Evolutionary conservation across 23 tunicate genomes (phyloP).

Genomic region (Ciona savignyi): DNA sequence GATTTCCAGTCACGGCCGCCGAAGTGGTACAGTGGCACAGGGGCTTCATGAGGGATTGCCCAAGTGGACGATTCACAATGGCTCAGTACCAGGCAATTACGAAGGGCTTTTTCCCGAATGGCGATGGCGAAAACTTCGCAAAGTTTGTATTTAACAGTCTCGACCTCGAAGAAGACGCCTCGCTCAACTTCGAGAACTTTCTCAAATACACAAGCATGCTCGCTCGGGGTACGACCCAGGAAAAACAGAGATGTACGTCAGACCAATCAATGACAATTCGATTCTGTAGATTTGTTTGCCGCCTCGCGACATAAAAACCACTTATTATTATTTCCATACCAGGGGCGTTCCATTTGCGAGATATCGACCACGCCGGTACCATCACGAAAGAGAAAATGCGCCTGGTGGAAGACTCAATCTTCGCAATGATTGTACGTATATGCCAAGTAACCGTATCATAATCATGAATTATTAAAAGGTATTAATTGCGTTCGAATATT

Average conservation of each 20-base stretch:
- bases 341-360: conserved; percentile 57
- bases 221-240: conserved; percentile 38
- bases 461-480: no score
- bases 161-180: conserved; percentile 29
- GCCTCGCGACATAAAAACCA: no score
- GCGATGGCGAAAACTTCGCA: conserved; percentile 15
- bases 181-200: conserved; percentile 37
- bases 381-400: conserved; percentile 37
- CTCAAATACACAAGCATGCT: conserved; percentile 18
- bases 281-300: not conserved
- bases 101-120: conserved; percentile 31
- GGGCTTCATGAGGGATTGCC: conserved; percentile 41
- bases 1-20: conserved; percentile 22
- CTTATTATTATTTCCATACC: no score
- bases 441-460: no score
- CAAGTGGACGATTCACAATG: conserved; percentile 29
- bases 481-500: no score
- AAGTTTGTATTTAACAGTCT: conserved; percentile 28
- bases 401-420: conserved; percentile 22
- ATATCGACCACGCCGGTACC: conserved; percentile 23
- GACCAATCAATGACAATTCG: not conserved
- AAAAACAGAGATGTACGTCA: conserved; percentile 36
- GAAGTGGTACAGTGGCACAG: conserved; percentile 47
- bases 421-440: conserved; percentile 37
- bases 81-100: conserved; percentile 18